Percentiles rank a stretch among this genome's conserved stretches.
Conservation (phyloP, 1,140 invertebrate genomes). For the Zaprionus taronus region DNA sequence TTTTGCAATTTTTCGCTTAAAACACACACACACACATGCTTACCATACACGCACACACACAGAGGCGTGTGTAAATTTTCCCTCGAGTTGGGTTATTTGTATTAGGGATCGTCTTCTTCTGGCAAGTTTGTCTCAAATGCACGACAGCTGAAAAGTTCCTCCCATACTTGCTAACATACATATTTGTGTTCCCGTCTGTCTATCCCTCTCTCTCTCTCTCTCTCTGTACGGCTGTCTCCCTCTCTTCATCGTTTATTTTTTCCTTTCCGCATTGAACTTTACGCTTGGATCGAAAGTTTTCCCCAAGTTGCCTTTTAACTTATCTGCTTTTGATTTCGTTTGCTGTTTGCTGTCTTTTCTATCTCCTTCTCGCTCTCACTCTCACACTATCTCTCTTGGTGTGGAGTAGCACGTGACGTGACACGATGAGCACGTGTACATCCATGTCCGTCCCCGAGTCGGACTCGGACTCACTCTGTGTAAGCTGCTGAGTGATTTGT, state of each 20-base stretch:
- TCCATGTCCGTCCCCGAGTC: conserved; percentile 16
- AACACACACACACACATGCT: not conserved
- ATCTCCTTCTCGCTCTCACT: not conserved
- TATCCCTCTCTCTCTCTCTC: not conserved
- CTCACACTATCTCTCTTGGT: not conserved
- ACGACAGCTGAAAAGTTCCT: conserved; percentile 53
- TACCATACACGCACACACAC: not conserved
- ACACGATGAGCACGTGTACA: conserved; percentile 56
- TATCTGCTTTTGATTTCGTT: conserved; percentile 68
- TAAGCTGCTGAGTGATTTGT: conserved; percentile 44
- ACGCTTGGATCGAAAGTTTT: conserved; percentile 61
- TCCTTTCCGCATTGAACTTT: conserved; percentile 35
- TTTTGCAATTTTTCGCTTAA: conserved; percentile 44
- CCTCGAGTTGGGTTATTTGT: conserved; percentile 22
- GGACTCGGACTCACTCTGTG: not conserved
- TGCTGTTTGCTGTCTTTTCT: conserved; percentile 16
- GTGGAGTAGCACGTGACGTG: not conserved
- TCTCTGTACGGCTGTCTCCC: conserved; percentile 2
- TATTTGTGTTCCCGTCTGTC: not conserved
- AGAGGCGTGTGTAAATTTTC: conserved; percentile 2
- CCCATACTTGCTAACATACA: not conserved
- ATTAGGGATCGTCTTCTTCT: conserved; percentile 14
- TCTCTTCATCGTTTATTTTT: conserved; percentile 16
- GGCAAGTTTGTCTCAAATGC: conserved; percentile 48
- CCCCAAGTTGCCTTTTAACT: conserved; percentile 48